A percentile compares a stretch with the other conserved stretches of the same genome.
Conservation (phyloP, 30 jellyfish, hydroid and myxozoan species). For the Cassiopea xamachana region DNA sequence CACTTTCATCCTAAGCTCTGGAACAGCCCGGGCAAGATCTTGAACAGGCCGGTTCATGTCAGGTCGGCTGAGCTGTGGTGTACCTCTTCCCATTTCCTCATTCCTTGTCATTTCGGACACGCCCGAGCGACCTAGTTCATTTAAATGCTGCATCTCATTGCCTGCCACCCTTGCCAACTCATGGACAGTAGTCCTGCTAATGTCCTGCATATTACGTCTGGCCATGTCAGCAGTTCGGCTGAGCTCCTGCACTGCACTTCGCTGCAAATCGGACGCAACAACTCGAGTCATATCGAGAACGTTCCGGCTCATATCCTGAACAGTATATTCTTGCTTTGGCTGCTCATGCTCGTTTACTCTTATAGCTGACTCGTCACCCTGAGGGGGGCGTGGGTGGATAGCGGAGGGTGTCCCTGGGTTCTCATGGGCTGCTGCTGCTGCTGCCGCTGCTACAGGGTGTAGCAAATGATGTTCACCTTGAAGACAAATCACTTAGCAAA, state of each 20-base stretch:
- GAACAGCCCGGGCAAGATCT: conserved; percentile 47
- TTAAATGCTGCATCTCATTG: conserved; percentile 46
- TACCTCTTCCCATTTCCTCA: conserved; percentile 51
- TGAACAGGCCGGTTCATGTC: conserved; percentile 57
- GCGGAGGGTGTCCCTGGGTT: conserved; percentile 76
- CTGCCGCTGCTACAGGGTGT: no score
- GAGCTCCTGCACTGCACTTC: conserved; percentile 41
- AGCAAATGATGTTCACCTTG: conserved; percentile 48
- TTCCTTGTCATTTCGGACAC: conserved; percentile 30
- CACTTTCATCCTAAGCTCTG: conserved; percentile 65
- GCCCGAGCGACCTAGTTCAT: conserved; percentile 39
- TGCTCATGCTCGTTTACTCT: conserved; percentile 52
- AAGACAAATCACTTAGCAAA: no score
- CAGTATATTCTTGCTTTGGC: conserved; percentile 54
- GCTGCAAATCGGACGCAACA: conserved; percentile 39
- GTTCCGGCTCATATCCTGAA: conserved; percentile 45
- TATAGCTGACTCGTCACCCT: conserved; percentile 42
- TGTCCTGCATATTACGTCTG: conserved; percentile 41
- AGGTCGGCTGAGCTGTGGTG: conserved; percentile 40
- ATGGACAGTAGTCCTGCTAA: conserved; percentile 48
- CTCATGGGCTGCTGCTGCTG: conserved; percentile 67
- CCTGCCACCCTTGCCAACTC: conserved; percentile 62
- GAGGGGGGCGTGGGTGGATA: conserved; percentile 77
- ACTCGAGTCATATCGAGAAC: conserved; percentile 56
- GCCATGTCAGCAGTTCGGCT: conserved; percentile 29